Conservation (phyloP, 2,888 invertebrate genomes). For the Crioceris asparagi region DNA sequence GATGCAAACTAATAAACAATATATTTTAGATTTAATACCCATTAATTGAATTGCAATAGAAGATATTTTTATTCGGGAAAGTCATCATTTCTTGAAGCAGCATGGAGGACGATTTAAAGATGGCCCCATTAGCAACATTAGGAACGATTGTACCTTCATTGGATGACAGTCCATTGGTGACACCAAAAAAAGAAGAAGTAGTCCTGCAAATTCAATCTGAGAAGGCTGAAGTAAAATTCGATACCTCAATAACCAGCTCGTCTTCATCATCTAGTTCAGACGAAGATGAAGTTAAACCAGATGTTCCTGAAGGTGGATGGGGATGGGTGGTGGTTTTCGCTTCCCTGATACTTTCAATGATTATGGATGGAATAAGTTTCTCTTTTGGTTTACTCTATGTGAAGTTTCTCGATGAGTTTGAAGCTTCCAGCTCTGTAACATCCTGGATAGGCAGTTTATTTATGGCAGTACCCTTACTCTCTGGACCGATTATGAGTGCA, state of each 20-base stretch:
- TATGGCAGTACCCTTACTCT: constrained; percentile 52
- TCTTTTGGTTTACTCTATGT: constrained; percentile 84
- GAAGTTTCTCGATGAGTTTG: constrained; percentile 74
- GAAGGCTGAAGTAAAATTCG: constrained; percentile 19
- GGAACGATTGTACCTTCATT: constrained; percentile 21
- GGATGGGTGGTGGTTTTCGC: constrained; percentile 85
- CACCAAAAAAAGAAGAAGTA: constrained; percentile 9
- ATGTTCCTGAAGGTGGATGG: constrained; percentile 74
- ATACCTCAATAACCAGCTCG: constrained; percentile 7
- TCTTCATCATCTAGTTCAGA: constrained; percentile 10
- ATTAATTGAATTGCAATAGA: constrained; percentile 18
- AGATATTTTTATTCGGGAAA: not conserved
- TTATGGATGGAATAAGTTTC: constrained; percentile 88
- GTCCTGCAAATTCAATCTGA: constrained; percentile 14
- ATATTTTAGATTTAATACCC: constrained; percentile 17
- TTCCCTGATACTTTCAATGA: constrained; percentile 75
- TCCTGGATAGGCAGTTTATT: constrained; percentile 40
- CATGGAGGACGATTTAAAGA: constrained; percentile 10
- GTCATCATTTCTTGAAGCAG: not conserved
- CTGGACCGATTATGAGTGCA: constrained; percentile 68
- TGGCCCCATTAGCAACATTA: constrained; percentile 19
- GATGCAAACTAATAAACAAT: constrained; percentile 25
- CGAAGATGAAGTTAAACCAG: constrained; percentile 34
- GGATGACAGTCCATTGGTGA: constrained; percentile 20
- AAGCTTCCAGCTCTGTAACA: constrained; percentile 73